Percentiles rank a stretch among this genome's conserved stretches.
Evolutionary conservation across 2,888 invertebrate genomes (phyloP).

Genomic region (Diaperis boleti): DNA sequence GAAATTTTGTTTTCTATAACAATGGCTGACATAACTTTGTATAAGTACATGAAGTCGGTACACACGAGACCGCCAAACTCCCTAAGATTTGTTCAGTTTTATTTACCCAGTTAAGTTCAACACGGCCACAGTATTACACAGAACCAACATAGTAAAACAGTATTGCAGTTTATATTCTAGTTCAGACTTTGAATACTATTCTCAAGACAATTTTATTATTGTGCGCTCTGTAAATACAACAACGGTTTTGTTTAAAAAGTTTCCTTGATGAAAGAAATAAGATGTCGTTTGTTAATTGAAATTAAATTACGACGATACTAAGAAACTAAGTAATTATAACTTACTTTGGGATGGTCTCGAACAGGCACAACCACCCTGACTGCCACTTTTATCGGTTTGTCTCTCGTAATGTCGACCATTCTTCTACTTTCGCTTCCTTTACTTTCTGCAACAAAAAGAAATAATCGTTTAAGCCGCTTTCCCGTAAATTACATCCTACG

Average conservation of each 20-base stretch:
- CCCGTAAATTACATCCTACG: conserved; percentile 1
- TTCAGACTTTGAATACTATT: conserved; percentile 25
- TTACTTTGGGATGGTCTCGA: conserved; percentile 87
- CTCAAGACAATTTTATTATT: conserved; percentile 29
- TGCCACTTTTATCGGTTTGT: conserved; percentile 89
- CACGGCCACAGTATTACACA: conserved; percentile 29
- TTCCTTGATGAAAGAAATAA: conserved; percentile 28
- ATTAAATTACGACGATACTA: conserved; percentile 35
- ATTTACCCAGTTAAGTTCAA: conserved; percentile 39
- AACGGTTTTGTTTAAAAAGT: conserved; percentile 13
- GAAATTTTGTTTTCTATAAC: conserved; percentile 30
- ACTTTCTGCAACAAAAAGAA: conserved; percentile 61
- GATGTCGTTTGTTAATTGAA: conserved; percentile 34
- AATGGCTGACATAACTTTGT: conserved; percentile 27
- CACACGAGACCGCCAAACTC: conserved; percentile 40
- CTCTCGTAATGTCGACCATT: conserved; percentile 88
- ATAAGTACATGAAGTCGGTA: conserved; percentile 35
- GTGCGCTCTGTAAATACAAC: conserved; percentile 20
- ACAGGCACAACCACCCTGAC: conserved; percentile 89
- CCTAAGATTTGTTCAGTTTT: conserved; percentile 41
- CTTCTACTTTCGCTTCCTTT: conserved; percentile 70
- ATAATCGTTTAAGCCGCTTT: conserved; percentile 24
- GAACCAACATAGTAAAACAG: conserved; percentile 30
- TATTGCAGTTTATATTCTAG: conserved; percentile 33
- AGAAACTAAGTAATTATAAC: conserved; percentile 47